Conservation (phyloP, 2,797 vertebrate genomes). For the Hipposideros larvatus region DNA sequence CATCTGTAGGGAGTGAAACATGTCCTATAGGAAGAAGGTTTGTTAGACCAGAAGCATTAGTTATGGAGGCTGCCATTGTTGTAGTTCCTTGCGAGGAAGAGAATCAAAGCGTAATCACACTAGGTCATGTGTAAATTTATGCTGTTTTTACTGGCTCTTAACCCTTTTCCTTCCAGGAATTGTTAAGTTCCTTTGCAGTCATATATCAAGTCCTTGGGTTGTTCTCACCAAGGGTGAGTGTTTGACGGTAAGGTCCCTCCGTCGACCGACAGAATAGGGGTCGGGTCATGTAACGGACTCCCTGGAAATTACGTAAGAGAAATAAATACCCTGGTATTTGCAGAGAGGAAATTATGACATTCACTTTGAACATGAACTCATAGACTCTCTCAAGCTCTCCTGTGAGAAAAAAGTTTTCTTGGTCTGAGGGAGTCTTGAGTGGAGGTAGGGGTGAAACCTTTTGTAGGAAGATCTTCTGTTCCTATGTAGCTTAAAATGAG, state of each 20-base stretch:
- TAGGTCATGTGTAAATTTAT: slow-evolving; percentile 81
- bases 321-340: slow-evolving; percentile 80
- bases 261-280: slow-evolving; percentile 76
- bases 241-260: slow-evolving; percentile 74
- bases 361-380: slow-evolving; percentile 64
- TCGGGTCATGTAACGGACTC: slow-evolving; percentile 61
- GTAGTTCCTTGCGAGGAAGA: slow-evolving; percentile 76
- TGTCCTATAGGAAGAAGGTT: not conserved
- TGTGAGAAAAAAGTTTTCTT: slow-evolving; percentile 71
- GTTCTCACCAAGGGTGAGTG: slow-evolving; percentile 83
- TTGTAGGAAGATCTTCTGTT: not conserved
- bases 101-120: slow-evolving; percentile 82
- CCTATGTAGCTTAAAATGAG: not conserved
- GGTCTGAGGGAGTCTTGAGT: not conserved
- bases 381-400: slow-evolving; percentile 49
- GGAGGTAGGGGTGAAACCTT: not conserved
- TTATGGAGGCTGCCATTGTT: slow-evolving; percentile 70
- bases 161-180: slow-evolving; percentile 92
- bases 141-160: slow-evolving; percentile 89
- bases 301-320: slow-evolving; percentile 85
- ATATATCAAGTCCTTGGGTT: slow-evolving; percentile 76
- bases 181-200: slow-evolving; percentile 84
- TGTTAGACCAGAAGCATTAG: slow-evolving; percentile 73
- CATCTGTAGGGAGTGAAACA: not conserved
- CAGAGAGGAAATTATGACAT: slow-evolving; percentile 81